A percentile compares a stretch with the other conserved stretches of the same genome.
phyloP scores from a whole-genome alignment of 2,888 invertebrate species.

The Oscheius sp. region DNA sequence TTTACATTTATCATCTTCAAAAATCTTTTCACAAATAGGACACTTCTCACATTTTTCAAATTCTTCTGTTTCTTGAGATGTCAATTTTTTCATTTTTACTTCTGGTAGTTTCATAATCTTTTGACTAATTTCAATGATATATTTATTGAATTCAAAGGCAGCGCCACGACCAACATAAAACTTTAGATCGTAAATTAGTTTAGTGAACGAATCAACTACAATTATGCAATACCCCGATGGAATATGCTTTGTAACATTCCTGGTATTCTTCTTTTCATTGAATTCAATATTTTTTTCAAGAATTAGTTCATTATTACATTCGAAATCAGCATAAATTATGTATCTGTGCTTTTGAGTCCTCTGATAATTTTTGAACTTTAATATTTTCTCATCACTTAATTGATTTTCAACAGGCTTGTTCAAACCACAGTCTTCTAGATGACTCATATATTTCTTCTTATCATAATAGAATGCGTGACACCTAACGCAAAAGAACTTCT shows the following conservation, averaged over 20 bases:
- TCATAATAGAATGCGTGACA: no score
- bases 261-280: no score
- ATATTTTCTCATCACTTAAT: no score
- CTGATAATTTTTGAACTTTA: conserved; percentile 36
- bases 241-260: neutral
- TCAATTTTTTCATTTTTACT: conserved; percentile 25
- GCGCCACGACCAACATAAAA: conserved; percentile 24
- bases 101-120: conserved; percentile 32
- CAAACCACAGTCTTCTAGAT: no score
- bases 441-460: no score
- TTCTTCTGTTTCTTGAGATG: neutral
- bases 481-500: no score
- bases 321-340: conserved; percentile 22
- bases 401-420: no score
- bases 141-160: no score
- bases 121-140: conserved; percentile 33
- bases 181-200: conserved; percentile 16
- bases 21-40: conserved; percentile 26
- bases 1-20: conserved; percentile 29
- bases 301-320: neutral
- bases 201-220: neutral
- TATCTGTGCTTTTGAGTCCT: conserved; percentile 50
- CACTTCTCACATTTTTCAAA: conserved; percentile 5
- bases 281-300: conserved; percentile 12
- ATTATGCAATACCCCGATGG: neutral